These are phyloP conservation scores for Rhynchonycteris naso DNA, from an alignment of 2,797 vertebrate species.

Conservation along the genomic window DNA sequence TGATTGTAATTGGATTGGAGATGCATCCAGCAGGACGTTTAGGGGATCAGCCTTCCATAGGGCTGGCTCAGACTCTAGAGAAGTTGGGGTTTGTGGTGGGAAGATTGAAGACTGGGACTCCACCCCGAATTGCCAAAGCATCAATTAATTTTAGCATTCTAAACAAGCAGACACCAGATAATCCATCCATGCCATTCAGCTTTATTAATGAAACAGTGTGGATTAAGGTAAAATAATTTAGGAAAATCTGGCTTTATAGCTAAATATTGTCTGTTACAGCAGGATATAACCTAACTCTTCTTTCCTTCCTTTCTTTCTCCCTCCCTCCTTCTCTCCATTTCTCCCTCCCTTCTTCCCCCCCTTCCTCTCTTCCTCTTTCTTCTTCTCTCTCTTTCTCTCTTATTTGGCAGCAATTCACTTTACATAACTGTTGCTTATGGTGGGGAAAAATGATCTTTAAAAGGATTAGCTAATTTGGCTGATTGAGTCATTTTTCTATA, in stretches of 20 bases:
- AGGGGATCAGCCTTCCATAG: conserved; percentile 92
- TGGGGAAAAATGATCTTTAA: neutral
- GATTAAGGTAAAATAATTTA: conserved; percentile 85
- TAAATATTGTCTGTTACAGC: neutral
- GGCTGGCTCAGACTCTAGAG: conserved; percentile 92
- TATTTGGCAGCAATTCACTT: neutral
- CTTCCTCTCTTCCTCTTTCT: neutral
- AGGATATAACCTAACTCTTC: neutral
- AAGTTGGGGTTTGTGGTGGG: conserved; percentile 91
- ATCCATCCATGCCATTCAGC: conserved; percentile 93
- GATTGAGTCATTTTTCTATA: neutral
- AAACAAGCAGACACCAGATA: conserved; percentile 87
- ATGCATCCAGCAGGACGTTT: conserved; percentile 92
- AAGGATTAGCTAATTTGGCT: conserved; percentile 26
- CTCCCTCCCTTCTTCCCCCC: neutral
- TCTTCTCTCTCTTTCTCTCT: neutral
- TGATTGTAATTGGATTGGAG: conserved; percentile 91
- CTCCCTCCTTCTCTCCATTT: neutral
- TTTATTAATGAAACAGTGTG: conserved; percentile 90
- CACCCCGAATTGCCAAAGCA: conserved; percentile 93
- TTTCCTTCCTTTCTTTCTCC: neutral
- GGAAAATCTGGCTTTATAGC: neutral
- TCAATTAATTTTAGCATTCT: conserved; percentile 90
- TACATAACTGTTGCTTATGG: neutral
- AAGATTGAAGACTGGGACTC: conserved; percentile 95